Percentiles rank a stretch among this genome's conserved stretches.
Conservation (phyloP, 23 tunicate species). For the Aplidium turbinatum region DNA sequence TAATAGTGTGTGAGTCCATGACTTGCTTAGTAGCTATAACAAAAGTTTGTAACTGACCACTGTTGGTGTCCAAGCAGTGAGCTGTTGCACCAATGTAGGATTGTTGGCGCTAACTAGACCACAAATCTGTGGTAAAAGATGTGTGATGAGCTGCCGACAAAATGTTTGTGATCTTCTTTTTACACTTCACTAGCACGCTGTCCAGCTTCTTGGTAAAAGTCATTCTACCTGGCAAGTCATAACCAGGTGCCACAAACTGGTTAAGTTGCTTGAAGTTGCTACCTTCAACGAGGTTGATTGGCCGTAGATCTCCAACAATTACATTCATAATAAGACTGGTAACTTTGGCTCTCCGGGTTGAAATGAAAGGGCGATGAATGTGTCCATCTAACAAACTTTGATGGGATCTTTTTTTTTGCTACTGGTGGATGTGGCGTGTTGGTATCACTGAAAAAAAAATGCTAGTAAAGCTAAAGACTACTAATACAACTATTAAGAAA, state of each 20-base stretch:
- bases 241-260: constrained; percentile 26
- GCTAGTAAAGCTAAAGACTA: constrained; percentile 2
- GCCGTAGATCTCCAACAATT: constrained; percentile 17
- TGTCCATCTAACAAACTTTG: constrained; percentile 13
- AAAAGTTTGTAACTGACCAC: too few species aligned
- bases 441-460: too few species aligned
- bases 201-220: constrained; percentile 10
- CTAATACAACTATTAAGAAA: constrained; percentile 2
- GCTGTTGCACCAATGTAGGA: too few species aligned
- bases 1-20: too few species aligned
- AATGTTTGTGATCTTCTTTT: constrained; percentile 5
- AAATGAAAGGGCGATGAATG: background rate
- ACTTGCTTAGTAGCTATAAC: too few species aligned
- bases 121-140: constrained; percentile 4
- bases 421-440: too few species aligned
- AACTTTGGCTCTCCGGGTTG: constrained; percentile 1
- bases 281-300: constrained; percentile 30
- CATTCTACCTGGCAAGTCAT: constrained; percentile 3
- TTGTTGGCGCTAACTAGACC: constrained; percentile 6
- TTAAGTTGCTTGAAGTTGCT: constrained; percentile 11
- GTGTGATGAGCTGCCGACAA: background rate
- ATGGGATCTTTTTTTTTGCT: too few species aligned
- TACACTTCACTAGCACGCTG: background rate
- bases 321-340: constrained; percentile 7
- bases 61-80: too few species aligned